Conservation (phyloP, 1,140 invertebrate genomes). For the Ridgeia piscesae region DNA sequence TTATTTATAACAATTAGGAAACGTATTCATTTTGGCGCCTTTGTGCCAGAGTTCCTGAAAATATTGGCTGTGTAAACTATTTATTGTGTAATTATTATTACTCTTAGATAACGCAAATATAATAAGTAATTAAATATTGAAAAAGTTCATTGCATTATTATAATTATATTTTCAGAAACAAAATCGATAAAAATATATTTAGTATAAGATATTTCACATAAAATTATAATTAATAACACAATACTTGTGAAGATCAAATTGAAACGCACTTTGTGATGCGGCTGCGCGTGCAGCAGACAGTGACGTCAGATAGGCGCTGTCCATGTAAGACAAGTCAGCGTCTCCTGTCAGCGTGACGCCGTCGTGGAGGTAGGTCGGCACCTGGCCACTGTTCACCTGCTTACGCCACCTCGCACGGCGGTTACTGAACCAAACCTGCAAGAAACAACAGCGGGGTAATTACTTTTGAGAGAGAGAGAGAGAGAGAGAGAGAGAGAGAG, state of each 20-base stretch:
- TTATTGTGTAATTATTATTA: too few species aligned
- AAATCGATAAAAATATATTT: too few species aligned
- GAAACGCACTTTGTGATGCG: neutral
- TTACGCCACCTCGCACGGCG: constrained; percentile 64
- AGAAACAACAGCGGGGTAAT: constrained; percentile 58
- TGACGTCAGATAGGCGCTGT: constrained; percentile 1
- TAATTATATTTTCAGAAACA: too few species aligned
- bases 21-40: too few species aligned
- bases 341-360: neutral
- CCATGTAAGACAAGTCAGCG: neutral
- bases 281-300: neutral
- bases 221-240: too few species aligned
- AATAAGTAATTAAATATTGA: too few species aligned
- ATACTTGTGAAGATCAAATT: neutral
- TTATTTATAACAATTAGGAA: too few species aligned
- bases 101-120: too few species aligned
- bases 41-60: too few species aligned
- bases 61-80: too few species aligned
- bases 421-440: constrained; percentile 67
- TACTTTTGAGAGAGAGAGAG: neutral
- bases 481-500: neutral
- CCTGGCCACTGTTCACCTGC: constrained; percentile 55
- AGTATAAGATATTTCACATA: too few species aligned
- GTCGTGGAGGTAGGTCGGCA: neutral
- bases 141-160: too few species aligned